Percentiles rank a stretch among this genome's conserved stretches.
These are phyloP conservation scores for Neotoma lepida DNA, from an alignment of 2,113 vertebrate genomes.

Conservation along the genomic window DNA sequence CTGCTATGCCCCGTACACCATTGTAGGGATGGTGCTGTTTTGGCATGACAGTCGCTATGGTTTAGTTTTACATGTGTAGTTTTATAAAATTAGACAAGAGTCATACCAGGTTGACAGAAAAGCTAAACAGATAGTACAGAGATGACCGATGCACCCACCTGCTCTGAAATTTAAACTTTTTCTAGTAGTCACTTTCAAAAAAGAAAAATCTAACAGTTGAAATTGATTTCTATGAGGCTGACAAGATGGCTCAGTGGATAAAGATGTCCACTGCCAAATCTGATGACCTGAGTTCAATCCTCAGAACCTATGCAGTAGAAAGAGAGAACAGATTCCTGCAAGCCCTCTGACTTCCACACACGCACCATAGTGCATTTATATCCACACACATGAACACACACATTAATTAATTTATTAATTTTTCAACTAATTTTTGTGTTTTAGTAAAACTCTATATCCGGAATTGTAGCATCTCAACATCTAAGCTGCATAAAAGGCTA, in stretches of 20 bases:
- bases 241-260: neutral
- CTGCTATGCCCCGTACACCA: too few relatives aligned
- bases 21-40: neutral
- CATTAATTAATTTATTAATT: neutral
- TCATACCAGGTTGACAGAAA: neutral
- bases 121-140: too few relatives aligned
- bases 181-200: neutral
- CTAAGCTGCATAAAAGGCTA: neutral
- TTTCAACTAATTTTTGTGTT: neutral
- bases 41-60: neutral
- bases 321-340: neutral
- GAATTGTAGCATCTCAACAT: neutral
- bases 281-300: neutral
- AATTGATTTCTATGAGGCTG: neutral
- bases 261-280: neutral
- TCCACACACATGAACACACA: neutral
- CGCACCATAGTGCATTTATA: too few relatives aligned
- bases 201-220: neutral
- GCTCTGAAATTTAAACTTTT: neutral
- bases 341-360: neutral
- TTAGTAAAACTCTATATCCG: neutral
- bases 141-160: neutral
- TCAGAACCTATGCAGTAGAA: neutral
- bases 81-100: neutral
- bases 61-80: neutral